These are phyloP conservation scores for Notodonta dromedarius DNA, from an alignment of 2,888 invertebrate genomes.

Conservation along the genomic window DNA sequence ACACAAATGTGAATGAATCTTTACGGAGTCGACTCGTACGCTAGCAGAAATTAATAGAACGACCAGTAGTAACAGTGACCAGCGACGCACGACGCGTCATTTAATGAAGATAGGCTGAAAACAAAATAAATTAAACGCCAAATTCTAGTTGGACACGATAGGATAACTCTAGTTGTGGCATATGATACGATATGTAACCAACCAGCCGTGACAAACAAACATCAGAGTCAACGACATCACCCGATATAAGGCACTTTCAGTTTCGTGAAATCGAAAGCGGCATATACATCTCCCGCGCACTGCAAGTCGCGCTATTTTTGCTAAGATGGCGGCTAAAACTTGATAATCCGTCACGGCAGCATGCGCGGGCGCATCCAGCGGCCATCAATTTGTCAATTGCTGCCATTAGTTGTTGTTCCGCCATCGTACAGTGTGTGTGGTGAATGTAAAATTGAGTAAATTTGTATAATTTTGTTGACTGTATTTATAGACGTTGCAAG, in stretches of 20 bases:
- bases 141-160: constrained; percentile 71
- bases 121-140: constrained; percentile 70
- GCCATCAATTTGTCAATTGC: constrained; percentile 69
- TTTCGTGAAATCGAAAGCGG: constrained; percentile 81
- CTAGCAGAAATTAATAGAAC: constrained; percentile 47
- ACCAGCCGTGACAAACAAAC: constrained; percentile 81
- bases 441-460: constrained; percentile 3
- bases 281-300: constrained; percentile 67
- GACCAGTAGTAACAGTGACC: constrained; percentile 55
- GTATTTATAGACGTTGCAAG: neutral
- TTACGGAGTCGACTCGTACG: constrained; percentile 24
- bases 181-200: constrained; percentile 50
- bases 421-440: constrained; percentile 29
- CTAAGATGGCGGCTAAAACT: constrained; percentile 71
- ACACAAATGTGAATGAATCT: constrained; percentile 33
- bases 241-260: constrained; percentile 79
- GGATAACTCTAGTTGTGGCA: constrained; percentile 59
- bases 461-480: neutral
- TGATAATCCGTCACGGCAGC: constrained; percentile 70
- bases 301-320: constrained; percentile 68
- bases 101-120: constrained; percentile 60
- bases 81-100: constrained; percentile 56
- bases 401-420: constrained; percentile 40
- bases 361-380: constrained; percentile 55
- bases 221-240: constrained; percentile 79